phyloP scores from a whole-genome alignment of 2,888 invertebrate species.

The Ceraclea dissimilis region DNA sequence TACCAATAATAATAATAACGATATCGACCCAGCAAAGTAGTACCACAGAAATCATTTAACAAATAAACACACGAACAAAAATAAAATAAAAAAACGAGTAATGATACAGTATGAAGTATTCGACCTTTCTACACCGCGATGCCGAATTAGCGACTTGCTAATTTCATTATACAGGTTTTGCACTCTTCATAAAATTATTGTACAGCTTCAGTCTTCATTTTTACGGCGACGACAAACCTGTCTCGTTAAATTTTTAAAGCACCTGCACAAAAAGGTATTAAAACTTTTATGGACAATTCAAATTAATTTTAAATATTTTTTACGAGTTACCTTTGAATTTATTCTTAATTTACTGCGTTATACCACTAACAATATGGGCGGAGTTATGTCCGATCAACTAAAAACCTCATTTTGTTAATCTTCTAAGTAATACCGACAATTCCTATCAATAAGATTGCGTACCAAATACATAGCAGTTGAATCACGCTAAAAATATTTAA shows the following conservation, averaged over 20 bases:
- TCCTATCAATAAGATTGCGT: neutral
- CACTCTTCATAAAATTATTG: neutral
- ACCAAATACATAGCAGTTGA: no score
- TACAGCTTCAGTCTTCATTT: neutral
- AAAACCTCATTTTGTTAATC: conserved; percentile 12
- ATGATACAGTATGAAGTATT: neutral
- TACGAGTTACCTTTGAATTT: neutral
- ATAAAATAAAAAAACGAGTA: no score
- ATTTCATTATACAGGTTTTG: neutral
- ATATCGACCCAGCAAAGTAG: no score
- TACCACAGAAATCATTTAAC: no score
- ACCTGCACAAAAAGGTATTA: neutral
- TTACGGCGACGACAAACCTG: neutral
- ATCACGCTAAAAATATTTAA: no score
- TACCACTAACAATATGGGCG: conserved; percentile 18
- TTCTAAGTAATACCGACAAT: conserved; percentile 13
- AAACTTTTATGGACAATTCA: neutral
- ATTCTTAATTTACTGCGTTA: neutral
- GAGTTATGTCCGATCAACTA: conserved; percentile 7
- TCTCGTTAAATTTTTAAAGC: neutral
- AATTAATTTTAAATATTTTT: neutral
- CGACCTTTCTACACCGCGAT: neutral
- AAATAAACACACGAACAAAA: neutral
- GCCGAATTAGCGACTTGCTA: neutral
- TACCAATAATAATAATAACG: neutral